Conservation (phyloP, 2,888 invertebrate genomes). For the Sicus ferrugineus region DNA sequence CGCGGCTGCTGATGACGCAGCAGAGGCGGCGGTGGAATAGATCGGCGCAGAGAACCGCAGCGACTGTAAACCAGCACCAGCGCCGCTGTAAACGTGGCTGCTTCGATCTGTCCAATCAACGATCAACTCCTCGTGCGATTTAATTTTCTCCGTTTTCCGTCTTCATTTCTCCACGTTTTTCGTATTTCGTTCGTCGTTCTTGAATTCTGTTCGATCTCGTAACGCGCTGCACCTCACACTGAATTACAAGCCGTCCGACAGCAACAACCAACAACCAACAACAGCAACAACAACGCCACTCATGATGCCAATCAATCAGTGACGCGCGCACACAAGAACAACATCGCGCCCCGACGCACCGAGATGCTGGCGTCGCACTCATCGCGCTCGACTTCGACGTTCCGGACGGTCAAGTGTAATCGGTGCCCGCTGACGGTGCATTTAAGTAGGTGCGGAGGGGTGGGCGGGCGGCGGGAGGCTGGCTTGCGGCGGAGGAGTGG, state of each 20-base stretch:
- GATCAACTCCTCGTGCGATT: slow-evolving; percentile 20
- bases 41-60: slow-evolving; percentile 1
- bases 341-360: slow-evolving; percentile 3
- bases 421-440: slow-evolving; percentile 62
- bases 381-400: background rate
- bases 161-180: slow-evolving; percentile 2
- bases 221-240: slow-evolving; percentile 41
- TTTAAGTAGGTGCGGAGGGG: slow-evolving; percentile 45
- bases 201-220: slow-evolving; percentile 26
- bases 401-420: slow-evolving; percentile 46
- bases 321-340: slow-evolving; percentile 41
- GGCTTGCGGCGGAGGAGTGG: background rate
- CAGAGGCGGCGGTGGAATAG: background rate
- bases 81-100: background rate
- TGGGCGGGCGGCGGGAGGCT: background rate
- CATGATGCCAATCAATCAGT: slow-evolving; percentile 61
- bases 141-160: slow-evolving; percentile 6
- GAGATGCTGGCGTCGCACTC: background rate
- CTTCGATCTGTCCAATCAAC: slow-evolving; percentile 33
- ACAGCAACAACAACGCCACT: slow-evolving; percentile 47
- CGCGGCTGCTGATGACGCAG: slow-evolving; percentile 28
- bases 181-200: slow-evolving; percentile 40
- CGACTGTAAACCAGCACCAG: slow-evolving; percentile 8
- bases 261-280: too few relatives aligned
- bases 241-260: slow-evolving; percentile 29